Evolutionary conservation across 2,888 invertebrate genomes (phyloP), one percentile per base, ranked within the genome.

Genomic region (Pterostichus niger): DNA sequence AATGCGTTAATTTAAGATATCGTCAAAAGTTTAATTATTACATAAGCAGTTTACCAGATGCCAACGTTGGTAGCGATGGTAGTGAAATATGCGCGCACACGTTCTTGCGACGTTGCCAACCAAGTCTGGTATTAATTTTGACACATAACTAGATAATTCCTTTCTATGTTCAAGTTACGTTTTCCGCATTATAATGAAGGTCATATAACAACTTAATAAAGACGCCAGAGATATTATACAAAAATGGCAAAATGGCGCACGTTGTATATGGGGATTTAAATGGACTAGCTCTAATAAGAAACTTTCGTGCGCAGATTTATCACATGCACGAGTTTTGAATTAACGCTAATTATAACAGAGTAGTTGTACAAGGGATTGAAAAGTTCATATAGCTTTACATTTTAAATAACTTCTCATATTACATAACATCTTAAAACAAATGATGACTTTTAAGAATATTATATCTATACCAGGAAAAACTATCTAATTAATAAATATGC

Each of bases 121-220:
- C 81, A 71, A 81, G 81, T 81, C 46, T 40, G 82, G 82, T 59
- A 82, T 82, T 82, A 82, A 82, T 82, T 82, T 82, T 75, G 75
- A 82, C 82, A 59, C 61, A 82, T 59, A 82, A 82, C 82, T 82
- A 82, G 82, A 82, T 82, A 82, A 82, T 82, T 75, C 81, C 82
- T 46, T 75, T 54, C 73, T 71, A 71, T 56, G 81, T 56, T 52
- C 73, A 52, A 82, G 61, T 40, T 75, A 82, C 82, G 82, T 59
- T 82, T 75, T 75, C 75, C 75, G 82, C 82, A 82, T 82, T 44
- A 82, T 75, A 82, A 82, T 82, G 73, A 75, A 75, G 75, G 75
- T 75, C 49, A 82, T 75, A 75, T 75, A 75, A 82, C 68, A 81
- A 75, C 75, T 64, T 75, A 24, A 82, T 82, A 44, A 82, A 75